Base-by-base conservation (phyloP, 2,113 vertebrate genomes). In the Nothocercus nigrocapillus region DNA sequence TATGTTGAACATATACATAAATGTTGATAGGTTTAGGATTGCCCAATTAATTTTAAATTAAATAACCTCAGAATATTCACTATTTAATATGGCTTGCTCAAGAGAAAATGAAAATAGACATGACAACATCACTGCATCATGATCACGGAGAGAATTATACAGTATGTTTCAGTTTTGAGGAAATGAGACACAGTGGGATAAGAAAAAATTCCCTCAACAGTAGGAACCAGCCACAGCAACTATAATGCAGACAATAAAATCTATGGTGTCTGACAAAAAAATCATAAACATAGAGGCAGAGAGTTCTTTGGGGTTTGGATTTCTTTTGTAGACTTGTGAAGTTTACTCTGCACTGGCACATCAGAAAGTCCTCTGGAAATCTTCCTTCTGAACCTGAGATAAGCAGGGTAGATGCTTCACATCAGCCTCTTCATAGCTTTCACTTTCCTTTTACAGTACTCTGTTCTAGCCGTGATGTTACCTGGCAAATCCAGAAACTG, bases 41-140 rank as follows among this genome's bases (percentile, higher is more conserved):
- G 58, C 18, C 42, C 42, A 86, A 38, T 53, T 59, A 86, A 84
- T 21, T 67, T n/a, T 78, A 74, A 69, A 78, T 44, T 77, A 87
- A 86, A 74, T 76, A 84, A 62, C 40, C 25, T 62, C 82, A 82
- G 69, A 85, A 62, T 77, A 72, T 38, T 32, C 7, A 59, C 20
- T 87, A 34, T 75, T 85, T 85, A 95, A 76, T 75, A 87, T 7
- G 36, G 15, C 22, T 91, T 51, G 28, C 84, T 92, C n/a, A 59
- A 90, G 54, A 82, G 61, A 79, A 95, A 68, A 90, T 63, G 80
- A 49, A 94, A 96, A 93, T 82, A 85, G 93, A 61, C 53, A 82
- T 54, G 81, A 87, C 27, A 94, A 72, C 62, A 68, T 69, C 16
- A 24, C 16, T 77, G 42, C 56, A 82, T 70, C 42, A 30, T 4